These are phyloP conservation scores for Caenorhabditis drosophilae DNA, from an alignment of 2,888 invertebrate genomes.

Conservation along the genomic window DNA sequence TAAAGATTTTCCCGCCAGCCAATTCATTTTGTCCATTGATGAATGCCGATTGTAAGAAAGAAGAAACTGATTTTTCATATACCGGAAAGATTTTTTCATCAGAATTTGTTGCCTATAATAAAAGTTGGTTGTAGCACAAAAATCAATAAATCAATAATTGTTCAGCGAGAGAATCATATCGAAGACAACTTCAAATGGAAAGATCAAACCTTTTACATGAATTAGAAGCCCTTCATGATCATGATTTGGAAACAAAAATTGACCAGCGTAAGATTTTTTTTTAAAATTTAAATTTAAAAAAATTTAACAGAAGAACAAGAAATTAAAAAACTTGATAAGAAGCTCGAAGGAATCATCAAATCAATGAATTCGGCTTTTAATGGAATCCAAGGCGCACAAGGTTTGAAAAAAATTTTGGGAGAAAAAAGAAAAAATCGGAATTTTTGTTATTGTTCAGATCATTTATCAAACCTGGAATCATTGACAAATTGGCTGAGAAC, in stretches of 20 bases:
- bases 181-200: slow-evolving; percentile 24
- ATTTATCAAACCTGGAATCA: slow-evolving; percentile 9
- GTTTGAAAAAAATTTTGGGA: slow-evolving; percentile 1
- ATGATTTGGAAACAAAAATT: slow-evolving; percentile 15
- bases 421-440: neutral
- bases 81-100: slow-evolving; percentile 26
- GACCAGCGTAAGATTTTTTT: slow-evolving; percentile 25
- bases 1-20: slow-evolving; percentile 10
- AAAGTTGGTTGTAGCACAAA: slow-evolving; percentile 2
- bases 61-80: slow-evolving; percentile 6
- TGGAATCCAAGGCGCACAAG: slow-evolving; percentile 8
- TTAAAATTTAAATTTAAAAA: neutral
- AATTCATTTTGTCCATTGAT: slow-evolving; percentile 19
- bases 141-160: neutral
- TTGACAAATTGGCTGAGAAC: slow-evolving; percentile 14
- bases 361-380: slow-evolving; percentile 8
- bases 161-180: slow-evolving; percentile 24
- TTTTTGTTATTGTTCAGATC: slow-evolving; percentile 9
- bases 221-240: slow-evolving; percentile 20
- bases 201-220: slow-evolving; percentile 28
- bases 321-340: slow-evolving; percentile 11
- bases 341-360: slow-evolving; percentile 16
- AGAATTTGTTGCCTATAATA: slow-evolving; percentile 29
- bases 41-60: neutral
- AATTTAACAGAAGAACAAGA: slow-evolving; percentile 15